These are phyloP conservation scores for Apomyelois bistriatella DNA, from an alignment of 2,888 invertebrate genomes.

Conservation along the genomic window DNA sequence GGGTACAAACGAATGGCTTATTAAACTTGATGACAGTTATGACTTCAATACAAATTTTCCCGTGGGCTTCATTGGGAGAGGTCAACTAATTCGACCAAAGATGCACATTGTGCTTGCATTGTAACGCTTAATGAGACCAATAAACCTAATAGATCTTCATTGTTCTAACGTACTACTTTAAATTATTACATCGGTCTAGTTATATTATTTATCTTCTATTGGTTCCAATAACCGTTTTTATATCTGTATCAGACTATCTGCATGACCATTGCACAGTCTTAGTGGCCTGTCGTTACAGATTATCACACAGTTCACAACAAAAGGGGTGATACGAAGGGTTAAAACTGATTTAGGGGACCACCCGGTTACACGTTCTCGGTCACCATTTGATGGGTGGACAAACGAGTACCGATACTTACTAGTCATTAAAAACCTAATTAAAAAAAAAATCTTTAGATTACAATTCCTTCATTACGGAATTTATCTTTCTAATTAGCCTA, in stretches of 20 bases:
- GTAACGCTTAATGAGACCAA: constrained; percentile 61
- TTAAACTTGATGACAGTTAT: constrained; percentile 68
- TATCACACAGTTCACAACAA: constrained; percentile 43
- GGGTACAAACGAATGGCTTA: constrained; percentile 63
- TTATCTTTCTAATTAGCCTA: not conserved
- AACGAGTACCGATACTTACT: constrained; percentile 19
- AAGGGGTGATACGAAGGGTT: constrained; percentile 70
- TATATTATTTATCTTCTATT: constrained; percentile 14
- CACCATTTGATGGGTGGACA: constrained; percentile 17
- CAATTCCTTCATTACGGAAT: not conserved
- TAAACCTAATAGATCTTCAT: constrained; percentile 61
- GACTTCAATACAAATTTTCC: constrained; percentile 62
- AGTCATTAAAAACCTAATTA: constrained; percentile 14
- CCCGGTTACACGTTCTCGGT: constrained; percentile 45
- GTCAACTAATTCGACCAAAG: constrained; percentile 71
- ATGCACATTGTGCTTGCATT: constrained; percentile 44
- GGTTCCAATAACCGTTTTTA: not conserved
- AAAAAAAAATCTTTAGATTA: not conserved
- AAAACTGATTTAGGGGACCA: constrained; percentile 56
- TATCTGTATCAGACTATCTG: constrained; percentile 15
- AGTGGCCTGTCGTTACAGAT: constrained; percentile 41
- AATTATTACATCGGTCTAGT: constrained; percentile 28
- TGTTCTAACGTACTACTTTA: constrained; percentile 36
- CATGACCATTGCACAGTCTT: constrained; percentile 22
- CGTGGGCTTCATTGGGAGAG: constrained; percentile 63